These are phyloP conservation scores for Philopotamus ludificatus DNA, from an alignment of 1,140 invertebrate species.

Conservation along the genomic window DNA sequence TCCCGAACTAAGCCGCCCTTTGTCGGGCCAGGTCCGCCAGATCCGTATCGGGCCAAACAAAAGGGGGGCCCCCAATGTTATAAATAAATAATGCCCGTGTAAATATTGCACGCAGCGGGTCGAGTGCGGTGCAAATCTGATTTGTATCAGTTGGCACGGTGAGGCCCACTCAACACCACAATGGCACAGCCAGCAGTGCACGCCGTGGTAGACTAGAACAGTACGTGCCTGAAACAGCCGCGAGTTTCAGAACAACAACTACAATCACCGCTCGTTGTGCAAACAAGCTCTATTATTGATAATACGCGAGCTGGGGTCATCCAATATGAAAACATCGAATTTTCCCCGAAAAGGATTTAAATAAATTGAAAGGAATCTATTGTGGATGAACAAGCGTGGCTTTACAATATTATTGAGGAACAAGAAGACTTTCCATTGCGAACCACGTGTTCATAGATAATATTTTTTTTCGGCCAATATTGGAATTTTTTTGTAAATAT, in stretches of 20 bases:
- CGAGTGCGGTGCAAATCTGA: slow-evolving; percentile 15
- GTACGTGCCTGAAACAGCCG: too few relatives aligned
- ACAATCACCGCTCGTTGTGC: neutral
- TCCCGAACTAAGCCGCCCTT: slow-evolving; percentile 25
- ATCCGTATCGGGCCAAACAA: slow-evolving; percentile 37
- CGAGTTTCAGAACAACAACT: neutral
- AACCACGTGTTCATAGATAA: too few relatives aligned
- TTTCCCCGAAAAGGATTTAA: too few relatives aligned
- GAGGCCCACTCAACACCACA: neutral
- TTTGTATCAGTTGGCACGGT: slow-evolving; percentile 5
- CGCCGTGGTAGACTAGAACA: too few relatives aligned
- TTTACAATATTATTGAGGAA: too few relatives aligned
- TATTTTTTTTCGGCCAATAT: too few relatives aligned
- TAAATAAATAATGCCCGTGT: slow-evolving; percentile 38
- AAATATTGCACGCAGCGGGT: slow-evolving; percentile 32
- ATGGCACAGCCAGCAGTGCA: neutral
- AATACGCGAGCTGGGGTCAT: neutral
- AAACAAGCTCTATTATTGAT: neutral
- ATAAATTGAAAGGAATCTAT: too few relatives aligned
- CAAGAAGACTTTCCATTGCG: too few relatives aligned
- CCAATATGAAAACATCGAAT: neutral
- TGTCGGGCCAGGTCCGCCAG: slow-evolving; percentile 10
- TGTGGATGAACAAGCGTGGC: too few relatives aligned
- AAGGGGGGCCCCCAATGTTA: slow-evolving; percentile 31
- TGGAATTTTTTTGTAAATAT: too few relatives aligned